A percentile compares a stretch with the other conserved stretches of the same genome.
Evolutionary conservation across 2,888 invertebrate species (phyloP).

Genomic region (Mythimna pallens): DNA sequence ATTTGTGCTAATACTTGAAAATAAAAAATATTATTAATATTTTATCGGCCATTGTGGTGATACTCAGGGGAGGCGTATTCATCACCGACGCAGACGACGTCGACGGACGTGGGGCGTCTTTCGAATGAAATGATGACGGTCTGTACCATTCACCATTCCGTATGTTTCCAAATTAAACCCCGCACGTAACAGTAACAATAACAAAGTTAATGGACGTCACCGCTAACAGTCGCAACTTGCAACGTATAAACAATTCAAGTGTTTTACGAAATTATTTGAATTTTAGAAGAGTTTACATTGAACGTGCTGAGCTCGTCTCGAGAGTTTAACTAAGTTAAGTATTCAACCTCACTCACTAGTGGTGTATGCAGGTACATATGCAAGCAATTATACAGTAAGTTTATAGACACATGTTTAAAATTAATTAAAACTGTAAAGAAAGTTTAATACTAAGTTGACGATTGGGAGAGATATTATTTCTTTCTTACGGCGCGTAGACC

Average conservation of each 20-base stretch:
- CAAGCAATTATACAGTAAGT: slow-evolving; percentile 12
- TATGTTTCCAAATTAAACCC: slow-evolving; percentile 20
- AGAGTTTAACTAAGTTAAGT: slow-evolving; percentile 20
- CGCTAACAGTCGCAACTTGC: slow-evolving; percentile 32
- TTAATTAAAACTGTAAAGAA: not conserved
- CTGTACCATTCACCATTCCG: not conserved
- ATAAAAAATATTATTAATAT: too few relatives aligned
- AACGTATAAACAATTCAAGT: slow-evolving; percentile 42
- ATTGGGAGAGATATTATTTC: too few relatives aligned
- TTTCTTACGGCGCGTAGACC: too few relatives aligned
- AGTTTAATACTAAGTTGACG: too few relatives aligned
- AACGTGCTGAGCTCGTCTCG: slow-evolving; percentile 17
- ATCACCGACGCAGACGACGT: too few relatives aligned
- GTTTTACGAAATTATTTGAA: slow-evolving; percentile 45
- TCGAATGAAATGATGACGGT: too few relatives aligned
- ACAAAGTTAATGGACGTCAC: slow-evolving; percentile 21
- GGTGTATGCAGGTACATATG: slow-evolving; percentile 23
- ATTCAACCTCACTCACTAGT: slow-evolving; percentile 19
- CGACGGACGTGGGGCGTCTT: too few relatives aligned
- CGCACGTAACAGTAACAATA: not conserved
- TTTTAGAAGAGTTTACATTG: slow-evolving; percentile 29
- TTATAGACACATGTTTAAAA: slow-evolving; percentile 5
- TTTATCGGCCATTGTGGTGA: too few relatives aligned
- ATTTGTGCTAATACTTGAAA: too few relatives aligned
- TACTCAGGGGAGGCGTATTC: too few relatives aligned